Base-by-base conservation (phyloP, 2,888 invertebrate genomes). In the Drosophila cognata region DNA sequence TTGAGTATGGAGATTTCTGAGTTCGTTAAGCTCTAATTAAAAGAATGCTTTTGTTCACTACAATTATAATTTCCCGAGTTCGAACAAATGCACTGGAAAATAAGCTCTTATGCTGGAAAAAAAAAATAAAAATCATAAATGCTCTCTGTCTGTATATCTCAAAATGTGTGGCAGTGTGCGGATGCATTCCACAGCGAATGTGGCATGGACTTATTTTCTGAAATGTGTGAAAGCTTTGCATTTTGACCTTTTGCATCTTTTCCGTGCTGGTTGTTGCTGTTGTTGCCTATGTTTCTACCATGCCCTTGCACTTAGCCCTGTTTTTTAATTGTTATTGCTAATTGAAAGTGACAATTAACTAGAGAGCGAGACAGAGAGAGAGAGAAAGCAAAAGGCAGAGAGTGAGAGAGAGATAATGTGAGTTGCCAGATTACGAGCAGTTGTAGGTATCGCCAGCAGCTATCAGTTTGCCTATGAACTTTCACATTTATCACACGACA, bases 271-370 rank as follows among this genome's bases (percentile, higher is more conserved):
- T 41, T 55, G 41, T 51, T 58, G 41, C 55, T 43, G 43, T 51
- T 63, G 48, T 52, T 70, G 70, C 16, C 18, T 33, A 4, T 51
- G 18, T 16, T 11, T 21, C 3, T n/a, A 3, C 13, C n/a, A 21
- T 48, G 28, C 46, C 56, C 35, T 33, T 33, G 48, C 35, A 21
- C 36, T 29, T 59, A 56, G 35, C 11, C 28, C 38, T 60, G 38
- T 25, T 11, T 46, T 59, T 7, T 21, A 31, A 58, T 73, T 65
- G 64, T 55, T 53, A 68, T 74, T 73, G 71, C 81, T 88, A 84
- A 88, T 83, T 81, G 77, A 79, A 79, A 74, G 63, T 78, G 84
- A 76, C 79, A 84, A 78, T 81, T 88, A 73, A 48, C 36, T 11
- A 56, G 5, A 10, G 7, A 18, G 21, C 21, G 13, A 8, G 21